phyloP scores from a whole-genome alignment of 2,888 invertebrate genomes.

The Lasioglossum malachurum region DNA sequence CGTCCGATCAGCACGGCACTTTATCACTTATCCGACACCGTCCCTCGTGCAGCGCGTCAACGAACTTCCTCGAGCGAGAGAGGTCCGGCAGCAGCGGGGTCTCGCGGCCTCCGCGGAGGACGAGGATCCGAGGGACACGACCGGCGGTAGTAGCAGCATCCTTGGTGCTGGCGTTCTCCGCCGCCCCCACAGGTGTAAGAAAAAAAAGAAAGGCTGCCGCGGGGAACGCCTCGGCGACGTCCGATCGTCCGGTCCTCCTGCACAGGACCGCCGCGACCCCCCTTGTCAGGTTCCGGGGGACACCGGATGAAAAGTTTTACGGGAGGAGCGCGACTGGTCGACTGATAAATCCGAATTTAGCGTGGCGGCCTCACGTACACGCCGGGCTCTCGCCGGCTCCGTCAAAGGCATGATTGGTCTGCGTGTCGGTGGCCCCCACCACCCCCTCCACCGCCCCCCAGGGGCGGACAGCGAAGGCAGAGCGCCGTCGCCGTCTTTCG shows the following conservation, averaged over 20 bases:
- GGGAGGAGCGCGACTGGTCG: conserved; percentile 53
- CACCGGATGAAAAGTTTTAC: conserved; percentile 58
- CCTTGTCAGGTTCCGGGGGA: conserved; percentile 4
- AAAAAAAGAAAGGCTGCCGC: conserved; percentile 26
- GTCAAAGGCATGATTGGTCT: conserved; percentile 77
- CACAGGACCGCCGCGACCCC: neutral
- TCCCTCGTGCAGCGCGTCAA: conserved; percentile 18
- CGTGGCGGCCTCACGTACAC: conserved; percentile 71
- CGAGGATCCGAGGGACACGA: conserved; percentile 33
- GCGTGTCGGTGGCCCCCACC: conserved; percentile 72
- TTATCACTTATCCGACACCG: conserved; percentile 56
- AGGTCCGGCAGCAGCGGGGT: neutral
- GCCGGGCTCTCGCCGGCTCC: conserved; percentile 78
- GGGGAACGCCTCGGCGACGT: conserved; percentile 54
- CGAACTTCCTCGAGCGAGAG: neutral
- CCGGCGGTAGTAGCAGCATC: conserved; percentile 24
- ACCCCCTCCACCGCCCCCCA: conserved; percentile 66
- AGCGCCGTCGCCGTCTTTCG: conserved; percentile 67
- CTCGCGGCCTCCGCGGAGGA: neutral
- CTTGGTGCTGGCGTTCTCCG: conserved; percentile 53
- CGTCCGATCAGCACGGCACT: conserved; percentile 53
- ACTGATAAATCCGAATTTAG: conserved; percentile 71
- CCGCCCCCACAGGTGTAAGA: conserved; percentile 22
- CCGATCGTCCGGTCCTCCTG: neutral
- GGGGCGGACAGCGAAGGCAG: conserved; percentile 64